Base-by-base conservation (phyloP, 1,140 invertebrate species). In the Lucilia sericata region DNA sequence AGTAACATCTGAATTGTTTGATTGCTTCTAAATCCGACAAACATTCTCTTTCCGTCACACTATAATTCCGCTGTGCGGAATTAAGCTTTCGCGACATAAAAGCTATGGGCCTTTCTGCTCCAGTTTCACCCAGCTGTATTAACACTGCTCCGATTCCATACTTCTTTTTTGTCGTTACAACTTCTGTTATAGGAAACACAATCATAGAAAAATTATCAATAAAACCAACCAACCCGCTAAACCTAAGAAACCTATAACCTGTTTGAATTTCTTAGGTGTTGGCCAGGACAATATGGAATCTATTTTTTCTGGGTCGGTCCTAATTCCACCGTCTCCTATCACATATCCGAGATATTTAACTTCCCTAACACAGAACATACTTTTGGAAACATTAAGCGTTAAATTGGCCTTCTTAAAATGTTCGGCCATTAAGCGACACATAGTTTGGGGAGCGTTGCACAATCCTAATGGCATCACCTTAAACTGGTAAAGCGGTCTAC, bases 401-500 rank as follows among this genome's bases (percentile, higher is more conserved):
- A 30, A 30, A 30, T 30, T 30, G 25, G 25, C 25, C 25, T 30
- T 30, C 25, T 30, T 30, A 34, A 82, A 49, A 3, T 49, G 42
- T 36, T 5, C 75, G 2, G 75, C 76, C 81, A 82, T 60, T 21
- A 82, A 82, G 12, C 49, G 81, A 60, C 81, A 82, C 47, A 82
- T 55, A 17, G 47, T 34, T 60, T 82, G 81, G 3, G 81, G 47
- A 17, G 81, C 81, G 42, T 80, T 80, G 19, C 76, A 80, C 36
- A 80, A 14, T 30, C 76, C 76, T 7, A 80, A 80, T 19, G n/a
- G n/a, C n/a, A n/a, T n/a, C n/a, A n/a, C n/a, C n/a, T n/a, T n/a
- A n/a, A n/a, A n/a, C n/a, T n/a, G 76, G 76, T 30, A 74, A 12
- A 74, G 21, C 1, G 87, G 34, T 87, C 88, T 13, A 87, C 85